phyloP scores from a whole-genome alignment of 2,797 vertebrate genomes.

The Masticophis lateralis region DNA sequence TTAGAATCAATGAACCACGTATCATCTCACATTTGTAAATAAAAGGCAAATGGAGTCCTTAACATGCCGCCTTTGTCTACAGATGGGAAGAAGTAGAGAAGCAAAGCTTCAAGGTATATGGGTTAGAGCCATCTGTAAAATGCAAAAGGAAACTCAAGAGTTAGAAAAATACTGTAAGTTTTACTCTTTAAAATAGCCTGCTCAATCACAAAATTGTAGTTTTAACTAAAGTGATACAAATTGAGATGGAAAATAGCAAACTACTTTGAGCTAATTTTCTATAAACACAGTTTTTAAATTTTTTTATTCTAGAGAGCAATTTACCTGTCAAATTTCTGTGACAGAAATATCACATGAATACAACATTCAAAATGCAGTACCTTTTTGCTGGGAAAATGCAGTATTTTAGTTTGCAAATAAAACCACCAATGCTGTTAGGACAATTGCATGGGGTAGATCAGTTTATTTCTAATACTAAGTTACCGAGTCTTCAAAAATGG shows the following conservation, averaged over 20 bases:
- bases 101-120: constrained; percentile 95
- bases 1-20: constrained; percentile 60
- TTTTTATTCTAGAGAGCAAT: not conserved
- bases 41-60: constrained; percentile 60
- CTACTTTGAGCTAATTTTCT: not conserved
- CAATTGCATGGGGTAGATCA: not conserved
- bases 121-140: constrained; percentile 84
- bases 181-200: not conserved
- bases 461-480: not conserved
- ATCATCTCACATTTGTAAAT: constrained; percentile 64
- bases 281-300: not conserved
- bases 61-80: constrained; percentile 74
- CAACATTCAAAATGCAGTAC: not conserved
- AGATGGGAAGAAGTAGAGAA: constrained; percentile 91
- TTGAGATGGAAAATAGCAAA: not conserved
- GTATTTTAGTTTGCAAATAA: not conserved
- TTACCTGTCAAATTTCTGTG: not conserved
- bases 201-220: not conserved
- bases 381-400: not conserved
- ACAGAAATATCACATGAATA: not conserved
- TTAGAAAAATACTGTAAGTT: not conserved
- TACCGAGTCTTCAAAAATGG: not conserved
- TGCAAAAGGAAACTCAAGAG: constrained; percentile 45
- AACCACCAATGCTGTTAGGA: not conserved
- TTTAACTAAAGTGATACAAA: not conserved